Base-by-base conservation (phyloP, 2,888 invertebrate species). In the Zaprionus bogoriensis region DNA sequence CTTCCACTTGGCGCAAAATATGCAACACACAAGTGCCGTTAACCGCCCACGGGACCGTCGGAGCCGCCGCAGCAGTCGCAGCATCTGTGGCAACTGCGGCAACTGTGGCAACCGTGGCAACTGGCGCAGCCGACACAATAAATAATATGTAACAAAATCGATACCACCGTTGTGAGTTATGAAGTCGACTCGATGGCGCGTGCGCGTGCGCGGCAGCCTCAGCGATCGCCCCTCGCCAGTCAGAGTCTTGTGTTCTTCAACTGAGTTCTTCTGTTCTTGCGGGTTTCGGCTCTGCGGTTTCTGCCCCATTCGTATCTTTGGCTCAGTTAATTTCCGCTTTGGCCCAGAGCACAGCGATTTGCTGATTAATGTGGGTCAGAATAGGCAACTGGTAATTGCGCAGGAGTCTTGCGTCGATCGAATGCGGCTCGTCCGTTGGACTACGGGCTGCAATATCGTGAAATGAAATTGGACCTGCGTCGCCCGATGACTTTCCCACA, bases 81-180 rank as follows among this genome's bases (percentile, higher is more conserved):
- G 14, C 14, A 17, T 38, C 42, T 41, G 20, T 28, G 30, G 20
- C 44, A 23, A 44, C 45, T 27, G 32, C 46, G 12, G 10, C 39
- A 10, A 5, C 39, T n/a, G n/a, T 5, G 4, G 38, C 41, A n/a
- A 23, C 36, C 12, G 30, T 7, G 19, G 14, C 28, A 38, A 44
- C 44, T 27, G 38, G 23, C 41, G 25, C 51, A 27, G 66, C 62
- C 81, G 50, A 65, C 64, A 78, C 58, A 78, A 79, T 79, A 79
- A 79, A 79, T 79, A 79, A 79, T 79, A 79, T 82, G 82, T 79
- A 79, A 79, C 78, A 79, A 76, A 81, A 78, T 70, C 82, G 69
- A 75, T 78, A 68, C 74, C 75, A 76, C 67, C 65, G 63, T 66
- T 58, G 54, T 78, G 70, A 81, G 79, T 81, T 79, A 79, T 79